phyloP scores from a whole-genome alignment of 2,888 invertebrate species.

The Fissipunctia ypsillon region DNA sequence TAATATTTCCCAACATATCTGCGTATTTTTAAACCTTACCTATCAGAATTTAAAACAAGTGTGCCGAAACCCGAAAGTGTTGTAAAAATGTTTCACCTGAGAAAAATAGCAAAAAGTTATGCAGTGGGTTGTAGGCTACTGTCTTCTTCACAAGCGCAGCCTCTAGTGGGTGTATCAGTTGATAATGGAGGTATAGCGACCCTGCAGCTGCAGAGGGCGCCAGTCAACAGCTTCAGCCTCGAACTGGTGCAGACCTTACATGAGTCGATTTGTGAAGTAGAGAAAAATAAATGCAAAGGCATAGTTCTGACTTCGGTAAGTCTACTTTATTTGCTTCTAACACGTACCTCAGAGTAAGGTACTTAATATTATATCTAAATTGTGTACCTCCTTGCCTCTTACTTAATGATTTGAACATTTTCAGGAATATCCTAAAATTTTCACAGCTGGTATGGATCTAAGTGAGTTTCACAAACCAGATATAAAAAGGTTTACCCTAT shows the following conservation, averaged over 20 bases:
- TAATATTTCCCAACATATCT: conserved; percentile 7
- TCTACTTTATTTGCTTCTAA: conserved; percentile 1
- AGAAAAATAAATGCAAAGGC: conserved; percentile 91
- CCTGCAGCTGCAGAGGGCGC: conserved; percentile 92
- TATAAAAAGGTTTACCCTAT: conserved; percentile 88
- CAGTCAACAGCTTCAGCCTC: conserved; percentile 93
- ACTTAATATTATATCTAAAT: background rate
- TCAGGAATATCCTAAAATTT: conserved; percentile 91
- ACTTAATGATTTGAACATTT: conserved; percentile 22
- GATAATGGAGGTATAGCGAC: conserved; percentile 92
- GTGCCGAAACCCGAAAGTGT: background rate
- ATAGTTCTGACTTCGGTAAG: conserved; percentile 94
- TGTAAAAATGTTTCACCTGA: conserved; percentile 28
- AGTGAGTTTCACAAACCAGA: conserved; percentile 94
- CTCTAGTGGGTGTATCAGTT: conserved; percentile 54
- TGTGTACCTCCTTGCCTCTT: background rate
- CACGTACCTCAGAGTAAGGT: background rate
- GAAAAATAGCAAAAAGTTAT: conserved; percentile 5
- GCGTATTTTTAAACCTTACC: background rate
- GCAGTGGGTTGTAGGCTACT: background rate
- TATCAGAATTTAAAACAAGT: background rate
- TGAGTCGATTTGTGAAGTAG: conserved; percentile 89
- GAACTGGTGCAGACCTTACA: conserved; percentile 91
- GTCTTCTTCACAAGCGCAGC: conserved; percentile 24
- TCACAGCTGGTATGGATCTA: conserved; percentile 94